Base-by-base conservation (phyloP, 2,113 vertebrate species). In the Lophotis ruficrista region DNA sequence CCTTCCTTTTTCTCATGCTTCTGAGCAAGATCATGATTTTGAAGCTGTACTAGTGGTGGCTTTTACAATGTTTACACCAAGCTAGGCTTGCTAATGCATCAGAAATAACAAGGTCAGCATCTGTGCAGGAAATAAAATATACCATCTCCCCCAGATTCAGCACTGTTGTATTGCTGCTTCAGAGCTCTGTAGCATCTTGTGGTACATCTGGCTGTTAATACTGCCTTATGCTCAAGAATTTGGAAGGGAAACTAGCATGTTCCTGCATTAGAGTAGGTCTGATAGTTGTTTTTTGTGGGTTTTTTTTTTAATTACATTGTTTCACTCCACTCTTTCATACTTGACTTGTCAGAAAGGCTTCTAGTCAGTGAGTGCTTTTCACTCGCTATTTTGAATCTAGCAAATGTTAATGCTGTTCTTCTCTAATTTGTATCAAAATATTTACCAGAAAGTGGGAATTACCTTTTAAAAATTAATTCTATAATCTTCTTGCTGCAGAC, bases 401-500 rank as follows among this genome's bases (percentile, higher is more conserved):
- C 23, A 28, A 64, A 64, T 82, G 17, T 60, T 82, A 82, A 53
- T 12, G 12, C n/a, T 51, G 22, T 81, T 91, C 18, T 83, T 43
- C 79, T 61, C 19, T 69, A 45, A 78, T 61, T 75, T 73, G 17
- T 75, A 24, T 78, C 10, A 77, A 88, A 83, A 56, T 83, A 83
- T 14, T 87, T 89, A 28, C 45, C 51, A 53, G 60, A 80, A 83
- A 89, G 43, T 78, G 81, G 48, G 38, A 86, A 37, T 79, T 73
- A 57, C 22, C 4, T 51, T 48, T 80, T 81, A 80, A 30, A 4
- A 82, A 71, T 81, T 58, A 90, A 75, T 83, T 20, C 17, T 68
- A 7, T 68, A 65, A 93, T 87, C 53, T 23, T 83, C 43, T 93
- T 90, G 41, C 87, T 96, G 78, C 82, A 99, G 99, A 99, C 99